Evolutionary conservation across 2,888 invertebrate genomes (phyloP).

Genomic region (Ophraella communa): DNA sequence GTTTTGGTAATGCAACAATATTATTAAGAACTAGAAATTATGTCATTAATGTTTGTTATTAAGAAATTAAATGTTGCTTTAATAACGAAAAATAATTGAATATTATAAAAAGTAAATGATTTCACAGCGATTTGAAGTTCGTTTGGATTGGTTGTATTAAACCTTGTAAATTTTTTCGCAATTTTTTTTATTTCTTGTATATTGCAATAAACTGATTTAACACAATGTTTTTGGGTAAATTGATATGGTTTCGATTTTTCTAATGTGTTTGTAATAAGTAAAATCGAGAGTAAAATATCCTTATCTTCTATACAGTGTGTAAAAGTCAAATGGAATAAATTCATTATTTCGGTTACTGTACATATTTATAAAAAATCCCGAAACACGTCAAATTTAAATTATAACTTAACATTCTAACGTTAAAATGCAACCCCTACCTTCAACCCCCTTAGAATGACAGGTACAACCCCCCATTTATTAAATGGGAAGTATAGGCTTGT

Average conservation of each 20-base stretch:
- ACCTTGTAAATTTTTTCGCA: background rate
- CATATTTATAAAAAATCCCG: too few relatives aligned
- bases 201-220: background rate
- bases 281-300: too few relatives aligned
- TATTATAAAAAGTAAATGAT: slow-evolving; percentile 5
- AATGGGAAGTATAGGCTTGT: too few relatives aligned
- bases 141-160: background rate
- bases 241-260: background rate
- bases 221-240: background rate
- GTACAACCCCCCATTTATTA: too few relatives aligned
- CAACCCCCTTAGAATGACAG: too few relatives aligned
- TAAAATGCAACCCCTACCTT: too few relatives aligned
- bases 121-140: background rate
- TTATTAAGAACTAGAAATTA: slow-evolving; percentile 2
- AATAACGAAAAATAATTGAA: background rate
- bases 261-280: too few relatives aligned
- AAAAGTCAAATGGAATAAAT: too few relatives aligned
- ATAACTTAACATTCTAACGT: too few relatives aligned
- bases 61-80: slow-evolving; percentile 2
- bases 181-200: background rate
- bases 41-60: slow-evolving; percentile 4
- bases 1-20: background rate
- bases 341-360: too few relatives aligned
- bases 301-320: too few relatives aligned
- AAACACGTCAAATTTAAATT: too few relatives aligned